These are phyloP conservation scores for Propithecus deckenii DNA, from an alignment of 2,797 vertebrate genomes.

Conservation along the genomic window DNA sequence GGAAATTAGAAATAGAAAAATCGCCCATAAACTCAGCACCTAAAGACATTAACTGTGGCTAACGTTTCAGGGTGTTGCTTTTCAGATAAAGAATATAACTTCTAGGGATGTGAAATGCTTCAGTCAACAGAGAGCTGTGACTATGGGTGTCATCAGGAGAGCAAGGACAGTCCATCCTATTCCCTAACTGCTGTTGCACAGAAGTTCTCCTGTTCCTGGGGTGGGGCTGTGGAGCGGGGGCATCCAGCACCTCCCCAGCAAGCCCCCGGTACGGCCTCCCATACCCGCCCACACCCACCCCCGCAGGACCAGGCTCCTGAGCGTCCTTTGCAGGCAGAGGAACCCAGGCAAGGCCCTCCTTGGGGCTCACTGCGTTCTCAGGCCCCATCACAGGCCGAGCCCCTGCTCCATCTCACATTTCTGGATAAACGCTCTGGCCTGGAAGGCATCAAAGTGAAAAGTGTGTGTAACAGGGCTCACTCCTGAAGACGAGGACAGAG, in stretches of 20 bases:
- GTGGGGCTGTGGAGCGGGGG: neutral
- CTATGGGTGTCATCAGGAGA: neutral
- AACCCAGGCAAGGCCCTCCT: too few relatives aligned
- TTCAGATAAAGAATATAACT: conserved; percentile 47
- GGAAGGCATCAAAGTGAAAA: neutral
- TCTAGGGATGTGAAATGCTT: neutral
- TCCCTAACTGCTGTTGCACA: neutral
- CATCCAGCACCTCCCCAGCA: neutral
- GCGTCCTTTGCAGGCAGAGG: accelerated
- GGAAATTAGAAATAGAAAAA: conserved; percentile 53
- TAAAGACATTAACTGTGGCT: neutral
- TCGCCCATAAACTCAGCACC: neutral
- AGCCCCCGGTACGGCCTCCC: neutral
- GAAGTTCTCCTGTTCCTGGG: neutral
- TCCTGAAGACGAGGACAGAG: neutral
- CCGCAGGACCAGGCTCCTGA: neutral
- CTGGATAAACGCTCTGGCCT: neutral
- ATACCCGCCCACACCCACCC: neutral
- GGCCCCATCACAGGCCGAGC: neutral
- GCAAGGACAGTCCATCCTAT: neutral
- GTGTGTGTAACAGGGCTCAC: neutral
- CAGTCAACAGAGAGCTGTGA: neutral
- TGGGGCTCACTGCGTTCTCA: too few relatives aligned
- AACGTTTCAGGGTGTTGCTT: conserved; percentile 9
- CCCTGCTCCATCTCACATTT: neutral